Percentiles rank a stretch among this genome's conserved stretches.
Evolutionary conservation across 1,140 invertebrate genomes (phyloP).

Genomic region (Phocides pigmalion): DNA sequence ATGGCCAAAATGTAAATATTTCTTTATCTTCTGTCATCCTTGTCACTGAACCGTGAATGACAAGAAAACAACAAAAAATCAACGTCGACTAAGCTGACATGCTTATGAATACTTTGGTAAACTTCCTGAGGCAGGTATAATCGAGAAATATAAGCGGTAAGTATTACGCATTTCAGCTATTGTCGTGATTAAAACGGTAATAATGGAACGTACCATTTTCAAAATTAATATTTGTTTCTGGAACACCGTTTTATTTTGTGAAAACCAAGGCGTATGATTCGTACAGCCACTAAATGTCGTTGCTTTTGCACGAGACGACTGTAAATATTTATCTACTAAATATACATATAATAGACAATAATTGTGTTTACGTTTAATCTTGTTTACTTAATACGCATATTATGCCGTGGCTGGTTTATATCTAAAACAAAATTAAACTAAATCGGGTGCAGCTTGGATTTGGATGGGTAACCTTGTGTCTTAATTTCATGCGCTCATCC

Average conservation of each 20-base stretch:
- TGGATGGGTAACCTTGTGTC: no score
- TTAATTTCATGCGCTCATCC: no score
- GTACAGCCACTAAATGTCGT: no score
- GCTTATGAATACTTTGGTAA: conserved; percentile 35
- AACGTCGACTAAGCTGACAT: conserved; percentile 16
- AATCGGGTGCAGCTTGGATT: no score
- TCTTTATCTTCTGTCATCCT: conserved; percentile 28
- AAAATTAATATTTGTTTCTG: conserved; percentile 22
- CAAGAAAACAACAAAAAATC: conserved; percentile 38
- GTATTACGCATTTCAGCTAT: neutral
- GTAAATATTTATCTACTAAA: no score
- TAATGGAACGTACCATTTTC: conserved; percentile 16
- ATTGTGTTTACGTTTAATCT: no score
- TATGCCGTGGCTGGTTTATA: no score
- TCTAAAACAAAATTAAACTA: no score
- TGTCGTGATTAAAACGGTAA: conserved; percentile 7
- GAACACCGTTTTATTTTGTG: neutral
- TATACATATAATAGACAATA: no score
- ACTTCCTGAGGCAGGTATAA: conserved; percentile 24
- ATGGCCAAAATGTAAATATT: conserved; percentile 12
- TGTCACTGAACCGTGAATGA: conserved; percentile 39
- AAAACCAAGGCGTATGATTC: no score
- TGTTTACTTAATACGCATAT: no score
- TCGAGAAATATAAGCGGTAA: conserved; percentile 10
- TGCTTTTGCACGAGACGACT: no score